These are phyloP conservation scores for Magallana ariakensis DNA, from an alignment of 1,140 invertebrate genomes.

Conservation along the genomic window DNA sequence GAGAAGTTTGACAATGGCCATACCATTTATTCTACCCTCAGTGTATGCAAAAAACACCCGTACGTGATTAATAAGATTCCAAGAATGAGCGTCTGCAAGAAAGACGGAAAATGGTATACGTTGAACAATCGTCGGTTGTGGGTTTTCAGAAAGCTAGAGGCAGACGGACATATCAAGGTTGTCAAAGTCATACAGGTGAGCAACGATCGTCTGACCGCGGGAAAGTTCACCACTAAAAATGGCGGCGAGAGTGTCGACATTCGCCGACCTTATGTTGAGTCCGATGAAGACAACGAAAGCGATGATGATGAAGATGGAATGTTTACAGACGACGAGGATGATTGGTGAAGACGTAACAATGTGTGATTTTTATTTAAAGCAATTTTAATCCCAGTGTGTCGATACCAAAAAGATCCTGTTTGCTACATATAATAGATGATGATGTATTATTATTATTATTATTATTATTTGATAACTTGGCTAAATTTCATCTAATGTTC, in stretches of 20 bases:
- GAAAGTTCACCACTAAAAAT: constrained; percentile 48
- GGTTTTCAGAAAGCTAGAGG: constrained; percentile 50
- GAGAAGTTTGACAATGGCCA: constrained; percentile 30
- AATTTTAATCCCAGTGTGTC: too few relatives aligned
- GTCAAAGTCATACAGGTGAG: constrained; percentile 5
- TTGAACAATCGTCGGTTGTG: constrained; percentile 55
- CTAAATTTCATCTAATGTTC: neutral
- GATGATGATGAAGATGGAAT: too few relatives aligned
- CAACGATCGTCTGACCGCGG: neutral
- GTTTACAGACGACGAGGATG: too few relatives aligned
- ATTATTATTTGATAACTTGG: too few relatives aligned
- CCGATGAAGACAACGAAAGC: constrained; percentile 14
- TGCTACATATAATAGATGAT: too few relatives aligned
- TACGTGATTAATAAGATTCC: constrained; percentile 43
- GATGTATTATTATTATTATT: too few relatives aligned
- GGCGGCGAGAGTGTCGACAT: constrained; percentile 23
- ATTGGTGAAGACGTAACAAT: too few relatives aligned
- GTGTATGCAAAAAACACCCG: neutral
- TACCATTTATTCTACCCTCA: constrained; percentile 8
- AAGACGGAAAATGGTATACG: constrained; percentile 52
- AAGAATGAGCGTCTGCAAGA: constrained; percentile 40
- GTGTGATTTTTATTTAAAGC: too few relatives aligned
- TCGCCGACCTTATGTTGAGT: neutral
- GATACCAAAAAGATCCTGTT: too few relatives aligned
- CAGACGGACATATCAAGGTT: constrained; percentile 3